Percentiles rank a stretch among this genome's conserved stretches.
Evolutionary conservation across 2,113 vertebrate genomes (phyloP).

Genomic region (Nerophis lumbriciformis): DNA sequence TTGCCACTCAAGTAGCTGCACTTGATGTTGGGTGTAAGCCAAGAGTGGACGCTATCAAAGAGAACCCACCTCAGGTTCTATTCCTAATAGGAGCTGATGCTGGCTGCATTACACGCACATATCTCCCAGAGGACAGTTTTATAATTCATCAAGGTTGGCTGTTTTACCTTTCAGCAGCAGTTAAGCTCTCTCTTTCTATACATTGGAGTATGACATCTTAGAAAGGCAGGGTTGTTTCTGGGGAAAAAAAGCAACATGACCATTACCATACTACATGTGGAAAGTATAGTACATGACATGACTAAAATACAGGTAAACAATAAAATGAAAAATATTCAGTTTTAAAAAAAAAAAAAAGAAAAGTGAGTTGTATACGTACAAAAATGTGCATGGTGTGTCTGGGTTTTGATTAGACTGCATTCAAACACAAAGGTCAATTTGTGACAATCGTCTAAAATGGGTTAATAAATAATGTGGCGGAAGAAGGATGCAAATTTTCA

Average conservation of each 20-base stretch:
- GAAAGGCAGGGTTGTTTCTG: background rate
- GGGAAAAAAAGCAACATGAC: background rate
- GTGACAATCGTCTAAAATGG: too few relatives aligned
- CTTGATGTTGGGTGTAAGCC: slow-evolving; percentile 88
- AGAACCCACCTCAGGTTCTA: slow-evolving; percentile 79
- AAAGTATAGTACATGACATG: too few relatives aligned
- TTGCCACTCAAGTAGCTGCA: slow-evolving; percentile 87
- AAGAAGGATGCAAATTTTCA: too few relatives aligned
- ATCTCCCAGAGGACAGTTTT: slow-evolving; percentile 80
- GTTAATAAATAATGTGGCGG: too few relatives aligned
- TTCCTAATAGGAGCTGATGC: slow-evolving; percentile 85
- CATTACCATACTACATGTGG: background rate
- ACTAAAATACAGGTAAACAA: too few relatives aligned
- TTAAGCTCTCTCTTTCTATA: slow-evolving; percentile 9
- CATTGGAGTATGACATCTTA: slow-evolving; percentile 1
- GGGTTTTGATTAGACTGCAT: too few relatives aligned
- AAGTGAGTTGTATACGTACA: too few relatives aligned
- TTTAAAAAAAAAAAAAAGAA: too few relatives aligned
- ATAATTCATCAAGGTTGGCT: slow-evolving; percentile 86
- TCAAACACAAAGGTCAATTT: too few relatives aligned
- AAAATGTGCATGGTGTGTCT: too few relatives aligned
- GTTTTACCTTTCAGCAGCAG: slow-evolving; percentile 19
- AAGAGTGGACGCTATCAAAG: slow-evolving; percentile 80
- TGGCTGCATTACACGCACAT: slow-evolving; percentile 78
- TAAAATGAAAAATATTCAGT: too few relatives aligned